Evolutionary conservation across 2,888 invertebrate species (phyloP), one percentile per base, ranked within the genome.

Genomic region (Baronia brevicornis): DNA sequence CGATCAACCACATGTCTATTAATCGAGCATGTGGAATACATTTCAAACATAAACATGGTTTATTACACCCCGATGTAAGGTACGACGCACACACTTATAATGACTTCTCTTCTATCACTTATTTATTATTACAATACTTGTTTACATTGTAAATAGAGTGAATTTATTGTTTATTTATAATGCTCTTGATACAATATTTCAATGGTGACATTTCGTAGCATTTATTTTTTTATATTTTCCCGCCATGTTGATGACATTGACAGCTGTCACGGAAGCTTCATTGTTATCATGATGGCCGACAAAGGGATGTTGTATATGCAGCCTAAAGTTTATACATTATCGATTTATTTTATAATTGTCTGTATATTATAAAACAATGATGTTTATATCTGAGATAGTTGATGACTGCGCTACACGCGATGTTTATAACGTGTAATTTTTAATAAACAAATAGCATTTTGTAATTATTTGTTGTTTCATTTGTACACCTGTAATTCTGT

Each of bases 381-480:
- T 51, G 39, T 46, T 61, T 58, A 53, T 55, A 48, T 53, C 54
- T 51, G 41, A 38, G 25, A 47, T 44, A 40, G 43, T 39, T 43
- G 24, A 44, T 29, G 36, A 44, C 37, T 37, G 36, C 35, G 44
- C 34, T 36, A 28, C 43, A 45, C 26, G 42, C 42, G 44, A 55
- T 54, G 45, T 56, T 55, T 56, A 54, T 54, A 46, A 50, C 39
- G 43, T 58, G 60, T 64, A 64, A 60, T 59, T 63, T 61, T 62
- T 51, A 65, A 54, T 61, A 62, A 62, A 64, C 44, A 54, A 58
- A 63, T 64, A 64, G 64, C 48, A 60, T 56, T 62, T 63, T 64
- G 55, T 63, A 63, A 55, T 58, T 54, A 47, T 39, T 7, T 44
- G 21, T 35, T 33, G 44, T 52, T 51, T 52, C 36, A 48, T 48